Evolutionary conservation across 2,888 invertebrate species (phyloP).

Genomic region (Mesorhabditis belari): DNA sequence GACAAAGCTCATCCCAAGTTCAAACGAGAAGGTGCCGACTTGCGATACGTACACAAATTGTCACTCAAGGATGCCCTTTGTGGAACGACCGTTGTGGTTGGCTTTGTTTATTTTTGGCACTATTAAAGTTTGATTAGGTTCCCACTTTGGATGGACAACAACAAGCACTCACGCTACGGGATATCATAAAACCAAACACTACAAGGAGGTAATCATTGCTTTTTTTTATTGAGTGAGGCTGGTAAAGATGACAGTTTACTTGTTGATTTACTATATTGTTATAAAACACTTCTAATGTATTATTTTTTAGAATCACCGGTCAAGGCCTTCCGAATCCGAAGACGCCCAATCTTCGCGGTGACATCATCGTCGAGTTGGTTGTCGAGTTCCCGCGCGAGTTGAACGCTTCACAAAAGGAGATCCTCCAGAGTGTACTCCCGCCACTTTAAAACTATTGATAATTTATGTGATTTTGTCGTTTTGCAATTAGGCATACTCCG

Average conservation of each 20-base stretch:
- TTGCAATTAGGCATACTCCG: no score
- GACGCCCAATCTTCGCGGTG: constrained; percentile 54
- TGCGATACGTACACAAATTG: constrained; percentile 28
- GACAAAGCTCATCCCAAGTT: constrained; percentile 58
- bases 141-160: constrained; percentile 56
- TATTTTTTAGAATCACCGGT: constrained; percentile 52
- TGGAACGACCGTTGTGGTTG: constrained; percentile 21
- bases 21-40: constrained; percentile 57
- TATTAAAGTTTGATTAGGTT: constrained; percentile 29
- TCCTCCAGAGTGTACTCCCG: constrained; percentile 25
- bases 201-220: constrained; percentile 39
- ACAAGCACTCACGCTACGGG: constrained; percentile 53
- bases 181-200: constrained; percentile 56
- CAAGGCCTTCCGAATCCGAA: constrained; percentile 59
- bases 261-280: constrained; percentile 53
- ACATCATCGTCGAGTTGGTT: constrained; percentile 58
- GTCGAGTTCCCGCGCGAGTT: constrained; percentile 55
- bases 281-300: constrained; percentile 56
- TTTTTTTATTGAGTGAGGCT: not conserved
- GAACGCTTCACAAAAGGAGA: constrained; percentile 14
- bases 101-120: constrained; percentile 4
- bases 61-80: constrained; percentile 38
- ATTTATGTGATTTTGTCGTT: not conserved
- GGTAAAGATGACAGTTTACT: not conserved
- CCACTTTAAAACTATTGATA: constrained; percentile 43